A percentile compares a stretch with the other conserved stretches of the same genome.
phyloP scores from a whole-genome alignment of 2,797 vertebrate genomes.

The Cetoscarus ocellatus region DNA sequence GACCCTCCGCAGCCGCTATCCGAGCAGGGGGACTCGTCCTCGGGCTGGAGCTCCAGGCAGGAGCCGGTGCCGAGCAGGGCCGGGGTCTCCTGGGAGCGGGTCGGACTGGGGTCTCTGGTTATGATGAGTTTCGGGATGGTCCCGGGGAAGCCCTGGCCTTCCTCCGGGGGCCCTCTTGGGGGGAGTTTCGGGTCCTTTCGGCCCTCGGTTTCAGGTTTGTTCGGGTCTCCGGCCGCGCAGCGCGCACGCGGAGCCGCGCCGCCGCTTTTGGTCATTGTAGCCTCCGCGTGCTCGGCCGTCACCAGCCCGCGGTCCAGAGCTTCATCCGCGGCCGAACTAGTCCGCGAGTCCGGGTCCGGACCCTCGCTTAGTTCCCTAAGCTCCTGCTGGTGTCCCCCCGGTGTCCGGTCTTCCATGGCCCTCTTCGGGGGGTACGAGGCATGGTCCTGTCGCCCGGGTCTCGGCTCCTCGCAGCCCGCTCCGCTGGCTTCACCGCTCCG shows the following conservation, averaged over 20 bases:
- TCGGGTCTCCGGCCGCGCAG: slow-evolving; percentile 5
- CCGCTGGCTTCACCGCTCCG: slow-evolving; percentile 54
- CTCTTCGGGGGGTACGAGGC: slow-evolving; percentile 71
- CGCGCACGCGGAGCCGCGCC: slow-evolving; percentile 10
- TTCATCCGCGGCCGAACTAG: slow-evolving; percentile 32
- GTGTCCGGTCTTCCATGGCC: slow-evolving; percentile 81
- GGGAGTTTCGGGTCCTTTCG: no score
- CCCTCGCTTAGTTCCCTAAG: slow-evolving; percentile 1
- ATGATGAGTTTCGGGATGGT: slow-evolving; percentile 91
- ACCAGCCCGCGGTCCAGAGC: slow-evolving; percentile 1
- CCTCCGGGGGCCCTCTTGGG: slow-evolving; percentile 23
- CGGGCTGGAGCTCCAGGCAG: slow-evolving; percentile 71
- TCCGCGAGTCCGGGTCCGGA: slow-evolving; percentile 50
- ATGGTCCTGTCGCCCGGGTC: slow-evolving; percentile 71
- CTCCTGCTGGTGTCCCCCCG: slow-evolving; percentile 51
- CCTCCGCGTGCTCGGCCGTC: slow-evolving; percentile 13
- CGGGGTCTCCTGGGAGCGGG: slow-evolving; percentile 39
- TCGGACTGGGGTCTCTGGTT: slow-evolving; percentile 85
- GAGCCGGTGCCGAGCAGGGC: slow-evolving; percentile 46
- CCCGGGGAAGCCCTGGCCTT: slow-evolving; percentile 68
- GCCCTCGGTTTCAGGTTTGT: slow-evolving; percentile 11
- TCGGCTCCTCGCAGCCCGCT: slow-evolving; percentile 59
- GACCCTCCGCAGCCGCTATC: slow-evolving; percentile 90
- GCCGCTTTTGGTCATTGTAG: slow-evolving; percentile 69
- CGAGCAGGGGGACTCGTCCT: slow-evolving; percentile 85